Percentiles rank a stretch among this genome's conserved stretches.
Conservation (phyloP, 2,888 invertebrate species). For the Drosophila macrospina region DNA sequence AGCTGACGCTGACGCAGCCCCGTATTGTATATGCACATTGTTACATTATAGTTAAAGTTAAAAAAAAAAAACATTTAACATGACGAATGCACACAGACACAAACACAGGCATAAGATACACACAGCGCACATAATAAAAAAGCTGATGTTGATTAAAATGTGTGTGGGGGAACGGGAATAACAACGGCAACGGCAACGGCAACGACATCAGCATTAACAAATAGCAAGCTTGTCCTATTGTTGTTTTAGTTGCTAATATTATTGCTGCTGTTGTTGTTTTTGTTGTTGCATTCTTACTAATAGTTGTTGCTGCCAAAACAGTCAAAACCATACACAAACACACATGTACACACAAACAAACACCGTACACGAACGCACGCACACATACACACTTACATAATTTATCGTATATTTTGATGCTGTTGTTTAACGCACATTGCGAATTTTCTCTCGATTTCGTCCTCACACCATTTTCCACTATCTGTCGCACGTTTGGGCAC, state of each 20-base stretch:
- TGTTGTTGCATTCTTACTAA: constrained; percentile 57
- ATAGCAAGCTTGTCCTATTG: constrained; percentile 42
- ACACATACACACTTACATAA: constrained; percentile 71
- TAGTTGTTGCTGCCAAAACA: constrained; percentile 53
- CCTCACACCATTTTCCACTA: constrained; percentile 46
- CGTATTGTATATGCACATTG: constrained; percentile 23
- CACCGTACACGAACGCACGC: constrained; percentile 17
- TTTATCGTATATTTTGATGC: constrained; percentile 58
- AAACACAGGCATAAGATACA: constrained; percentile 24
- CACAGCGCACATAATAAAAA: constrained; percentile 35
- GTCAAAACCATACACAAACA: constrained; percentile 34
- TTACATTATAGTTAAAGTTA: constrained; percentile 28
- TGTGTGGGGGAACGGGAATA: constrained; percentile 78
- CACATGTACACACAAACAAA: constrained; percentile 20
- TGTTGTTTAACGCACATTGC: constrained; percentile 60
- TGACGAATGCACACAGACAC: constrained; percentile 68
- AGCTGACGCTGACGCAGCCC: constrained; percentile 42
- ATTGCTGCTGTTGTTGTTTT: constrained; percentile 15
- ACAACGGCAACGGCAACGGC: constrained; percentile 62
- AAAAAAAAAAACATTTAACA: constrained; percentile 38
- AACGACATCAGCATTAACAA: constrained; percentile 60
- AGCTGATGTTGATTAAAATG: constrained; percentile 52
- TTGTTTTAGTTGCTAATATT: constrained; percentile 24
- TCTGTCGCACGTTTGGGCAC: constrained; percentile 40
- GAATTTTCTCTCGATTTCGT: constrained; percentile 31